Conservation (phyloP, 2,797 vertebrate genomes). For the Sparidentex hasta region DNA sequence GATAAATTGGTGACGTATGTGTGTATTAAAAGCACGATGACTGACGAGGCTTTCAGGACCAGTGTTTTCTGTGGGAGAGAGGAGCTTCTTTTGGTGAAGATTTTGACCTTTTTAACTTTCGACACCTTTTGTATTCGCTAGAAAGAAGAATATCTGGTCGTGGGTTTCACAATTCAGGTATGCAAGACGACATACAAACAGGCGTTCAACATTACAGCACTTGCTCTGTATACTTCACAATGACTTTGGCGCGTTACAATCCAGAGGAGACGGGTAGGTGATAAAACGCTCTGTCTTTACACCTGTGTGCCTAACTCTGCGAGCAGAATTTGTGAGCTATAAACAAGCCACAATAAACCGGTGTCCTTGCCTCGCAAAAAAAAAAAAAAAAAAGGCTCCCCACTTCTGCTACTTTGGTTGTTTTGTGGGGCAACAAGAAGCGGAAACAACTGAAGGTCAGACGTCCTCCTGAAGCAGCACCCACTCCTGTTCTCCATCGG, state of each 20-base stretch:
- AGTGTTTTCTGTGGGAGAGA: no score
- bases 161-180: not conserved
- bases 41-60: no score
- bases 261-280: conserved; percentile 12
- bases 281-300: conserved; percentile 41
- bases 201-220: not conserved
- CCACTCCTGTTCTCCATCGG: conserved; percentile 58
- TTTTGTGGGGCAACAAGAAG: conserved; percentile 50
- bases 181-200: not conserved
- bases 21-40: no score
- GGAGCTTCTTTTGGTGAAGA: no score
- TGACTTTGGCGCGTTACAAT: not conserved
- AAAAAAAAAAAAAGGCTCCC: conserved; percentile 17
- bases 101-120: no score
- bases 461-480: conserved; percentile 58
- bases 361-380: conserved; percentile 50
- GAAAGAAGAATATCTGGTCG: not conserved
- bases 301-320: conserved; percentile 32
- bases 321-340: conserved; percentile 47
- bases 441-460: conserved; percentile 72
- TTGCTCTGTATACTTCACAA: not conserved
- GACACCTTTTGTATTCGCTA: no score
- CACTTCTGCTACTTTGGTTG: conserved; percentile 25
- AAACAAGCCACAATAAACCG: conserved; percentile 46
- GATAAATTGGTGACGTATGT: no score